These are phyloP conservation scores for Astreopora myriophthalma DNA, from an alignment of 64 coral and sea anemone genomes.

Conservation along the genomic window DNA sequence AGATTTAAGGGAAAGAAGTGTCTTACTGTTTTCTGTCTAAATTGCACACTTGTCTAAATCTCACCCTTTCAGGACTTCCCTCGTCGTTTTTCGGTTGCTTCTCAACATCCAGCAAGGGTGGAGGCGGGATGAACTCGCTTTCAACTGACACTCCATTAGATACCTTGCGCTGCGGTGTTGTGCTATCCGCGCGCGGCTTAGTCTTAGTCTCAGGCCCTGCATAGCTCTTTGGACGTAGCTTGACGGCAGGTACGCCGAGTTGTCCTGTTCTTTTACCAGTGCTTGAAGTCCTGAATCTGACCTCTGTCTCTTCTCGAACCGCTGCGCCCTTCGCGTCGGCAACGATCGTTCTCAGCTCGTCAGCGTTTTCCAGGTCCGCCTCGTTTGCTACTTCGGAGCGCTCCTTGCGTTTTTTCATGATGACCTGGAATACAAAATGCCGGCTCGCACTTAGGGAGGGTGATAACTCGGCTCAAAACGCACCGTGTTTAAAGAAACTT, in stretches of 20 bases:
- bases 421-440: slow-evolving; percentile 4
- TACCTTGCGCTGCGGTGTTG: neutral
- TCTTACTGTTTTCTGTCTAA: too few relatives aligned
- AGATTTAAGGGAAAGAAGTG: too few relatives aligned
- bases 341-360: slow-evolving; percentile 34
- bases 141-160: slow-evolving; percentile 34
- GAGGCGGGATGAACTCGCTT: slow-evolving; percentile 11
- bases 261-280: neutral
- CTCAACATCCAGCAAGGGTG: slow-evolving; percentile 7
- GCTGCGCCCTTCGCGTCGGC: slow-evolving; percentile 42
- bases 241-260: neutral
- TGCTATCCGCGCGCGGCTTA: neutral
- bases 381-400: neutral
- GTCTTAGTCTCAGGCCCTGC: neutral
- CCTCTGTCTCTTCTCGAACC: neutral
- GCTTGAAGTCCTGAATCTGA: neutral
- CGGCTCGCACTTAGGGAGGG: neutral
- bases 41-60: too few relatives aligned
- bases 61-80: neutral
- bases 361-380: slow-evolving; percentile 1
- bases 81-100: neutral
- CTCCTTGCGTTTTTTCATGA: slow-evolving; percentile 67
- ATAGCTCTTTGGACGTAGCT: slow-evolving; percentile 31
- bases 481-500: too few relatives aligned
- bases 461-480: too few relatives aligned